Evolutionary conservation across 2,113 vertebrate genomes (phyloP).

Genomic region (Reinhardtius hippoglossoides): DNA sequence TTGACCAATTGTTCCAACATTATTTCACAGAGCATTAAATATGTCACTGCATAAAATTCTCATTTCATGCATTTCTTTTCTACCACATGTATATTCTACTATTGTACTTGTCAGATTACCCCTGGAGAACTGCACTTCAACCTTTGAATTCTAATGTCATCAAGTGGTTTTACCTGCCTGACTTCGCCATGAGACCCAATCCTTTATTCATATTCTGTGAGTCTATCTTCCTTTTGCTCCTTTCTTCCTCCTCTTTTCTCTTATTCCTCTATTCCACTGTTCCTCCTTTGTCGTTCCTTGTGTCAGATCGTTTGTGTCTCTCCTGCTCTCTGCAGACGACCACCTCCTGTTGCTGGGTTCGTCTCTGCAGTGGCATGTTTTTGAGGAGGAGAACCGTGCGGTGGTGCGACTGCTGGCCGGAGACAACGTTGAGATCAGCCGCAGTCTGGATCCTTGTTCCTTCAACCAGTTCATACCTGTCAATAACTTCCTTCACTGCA

Average conservation of each 20-base stretch:
- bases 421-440: conserved; percentile 81
- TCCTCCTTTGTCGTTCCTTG: background rate
- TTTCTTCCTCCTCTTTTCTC: background rate
- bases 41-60: background rate
- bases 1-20: no score
- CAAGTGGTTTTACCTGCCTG: conserved; percentile 85
- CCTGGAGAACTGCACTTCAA: conserved; percentile 77
- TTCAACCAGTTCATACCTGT: conserved; percentile 78
- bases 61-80: background rate
- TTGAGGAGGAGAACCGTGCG: conserved; percentile 81
- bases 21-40: no score
- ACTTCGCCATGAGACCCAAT: conserved; percentile 82
- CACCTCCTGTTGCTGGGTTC: conserved; percentile 82
- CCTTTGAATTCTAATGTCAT: conserved; percentile 82
- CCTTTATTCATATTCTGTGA: conserved; percentile 83
- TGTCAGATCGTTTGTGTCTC: background rate
- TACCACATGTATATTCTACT: background rate
- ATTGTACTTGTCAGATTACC: conserved; percentile 78
- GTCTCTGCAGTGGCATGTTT: conserved; percentile 85
- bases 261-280: background rate
- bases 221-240: conserved; percentile 18
- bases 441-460: conserved; percentile 72
- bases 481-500: conserved; percentile 79
- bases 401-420: conserved; percentile 71
- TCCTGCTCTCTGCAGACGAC: conserved; percentile 73